Base-by-base conservation (phyloP, 2,888 invertebrate genomes). In the Atethmia centrago region DNA sequence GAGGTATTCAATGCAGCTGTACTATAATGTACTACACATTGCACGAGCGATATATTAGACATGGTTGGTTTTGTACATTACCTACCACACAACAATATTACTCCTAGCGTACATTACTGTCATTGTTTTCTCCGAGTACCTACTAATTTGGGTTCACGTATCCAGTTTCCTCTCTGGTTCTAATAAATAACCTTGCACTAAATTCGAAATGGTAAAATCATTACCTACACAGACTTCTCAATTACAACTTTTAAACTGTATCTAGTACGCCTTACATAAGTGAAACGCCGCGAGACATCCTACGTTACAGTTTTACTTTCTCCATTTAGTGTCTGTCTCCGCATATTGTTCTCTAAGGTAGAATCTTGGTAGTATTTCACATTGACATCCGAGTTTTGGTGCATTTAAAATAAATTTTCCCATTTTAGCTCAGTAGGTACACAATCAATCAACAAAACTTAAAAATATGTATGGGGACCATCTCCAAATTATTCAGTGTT, bases 281-380 rank as follows among this genome's bases (percentile, higher is more conserved):
- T 51, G 25, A 66, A 65, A n/a, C 42, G 82, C 77, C 82, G 45
- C 77, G 31, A 66, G 67, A 69, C 70, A 70, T 75, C 74, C 77
- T 68, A 59, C 49, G 75, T 66, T 80, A 65, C 68, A 71, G 67
- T 82, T 83, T 65, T 68, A 84, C 81, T 83, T 82, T 82, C 81
- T 83, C 81, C 71, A 45, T 71, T 83, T 82, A 75, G 80, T 69
- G 31, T 61, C 72, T 56, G 63, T 82, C 82, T 70, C 79, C 49
- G 82, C 64, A 68, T 61, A 82, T 79, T 79, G 79, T 81, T 76
- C 49, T 55, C n/a, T 36, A 58, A 25, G 19, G 59, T 61, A 71
- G 47, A 66, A 76, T 81, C 81, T 76, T 47, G 77, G 62, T 77
- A 19, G 49, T 55, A 80, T 75, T 75, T 28, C 31, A 40, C n/a